Conservation (phyloP, 2,888 invertebrate species). For the Dorcus hopei region DNA sequence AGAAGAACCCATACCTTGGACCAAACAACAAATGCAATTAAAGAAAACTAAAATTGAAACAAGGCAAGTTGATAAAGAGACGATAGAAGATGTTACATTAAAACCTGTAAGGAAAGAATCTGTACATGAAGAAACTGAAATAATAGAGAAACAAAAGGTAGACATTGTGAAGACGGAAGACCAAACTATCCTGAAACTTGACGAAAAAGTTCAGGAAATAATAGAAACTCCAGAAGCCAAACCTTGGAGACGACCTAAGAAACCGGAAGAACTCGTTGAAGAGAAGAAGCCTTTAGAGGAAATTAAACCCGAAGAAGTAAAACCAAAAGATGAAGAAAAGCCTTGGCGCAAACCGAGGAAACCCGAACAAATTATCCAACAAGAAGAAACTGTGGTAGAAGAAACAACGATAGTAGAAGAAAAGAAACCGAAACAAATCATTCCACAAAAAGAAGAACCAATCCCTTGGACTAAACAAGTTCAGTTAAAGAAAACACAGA, state of each 20-base stretch:
- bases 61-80: slow-evolving; percentile 14
- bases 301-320: slow-evolving; percentile 22
- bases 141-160: slow-evolving; percentile 5
- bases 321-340: slow-evolving; percentile 10
- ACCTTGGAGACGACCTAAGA: slow-evolving; percentile 29
- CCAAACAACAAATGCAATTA: slow-evolving; percentile 59
- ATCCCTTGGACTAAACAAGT: slow-evolving; percentile 64
- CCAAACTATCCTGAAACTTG: slow-evolving; percentile 14
- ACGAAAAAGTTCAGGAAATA: slow-evolving; percentile 17
- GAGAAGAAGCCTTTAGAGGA: slow-evolving; percentile 16
- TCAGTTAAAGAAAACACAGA: slow-evolving; percentile 48
- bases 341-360: slow-evolving; percentile 22
- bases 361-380: slow-evolving; percentile 26
- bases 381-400: slow-evolving; percentile 47
- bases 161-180: slow-evolving; percentile 19
- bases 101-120: slow-evolving; percentile 30
- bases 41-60: slow-evolving; percentile 45
- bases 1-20: slow-evolving; percentile 54
- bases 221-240: slow-evolving; percentile 30
- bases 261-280: slow-evolving; percentile 17
- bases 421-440: background rate
- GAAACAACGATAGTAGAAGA: background rate
- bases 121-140: slow-evolving; percentile 41
- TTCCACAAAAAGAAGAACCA: slow-evolving; percentile 22
- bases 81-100: slow-evolving; percentile 48